Evolutionary conservation across 2,113 vertebrate species (phyloP), one percentile per base, ranked within the genome.

Genomic region (Silurus meridionalis): DNA sequence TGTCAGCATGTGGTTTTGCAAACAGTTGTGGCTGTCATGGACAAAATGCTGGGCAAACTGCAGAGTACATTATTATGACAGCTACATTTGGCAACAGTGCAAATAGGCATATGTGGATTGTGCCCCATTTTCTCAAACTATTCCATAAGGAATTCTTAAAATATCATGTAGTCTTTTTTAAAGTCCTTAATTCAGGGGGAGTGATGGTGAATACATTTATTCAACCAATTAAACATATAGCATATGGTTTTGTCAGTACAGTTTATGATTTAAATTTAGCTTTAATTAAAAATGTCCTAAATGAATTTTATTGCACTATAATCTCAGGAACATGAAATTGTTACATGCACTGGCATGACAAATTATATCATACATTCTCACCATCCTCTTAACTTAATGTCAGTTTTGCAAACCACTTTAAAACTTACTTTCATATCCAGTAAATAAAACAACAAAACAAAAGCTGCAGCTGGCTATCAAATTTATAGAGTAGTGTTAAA

Each of bases 71-170:
- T 37, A 89, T 67, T 87, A 87, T 60, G 64, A 60, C 69, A 81
- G 75, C 88, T 64, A 83, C 57, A 71, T 85, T 86, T 88, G 82
- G 80, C 28, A 80, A 25, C 72, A 71, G 63, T 61, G 50, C 72
- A 67, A 82, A 75, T 82, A 53, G 60, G 69, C 79, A 72, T 80
- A 78, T 79, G 46, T 58, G 66, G 37, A 15, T 64, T 82, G 61
- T 83, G 78, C 9, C 78, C 69, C 23, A 82, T 61, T 87, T 89
- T 87, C 63, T 79, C 64, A 79, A 69, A 82, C 21, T 6, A 77
- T 57, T 69, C 85, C 85, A 69, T n/a, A n/a, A 87, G 69, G 61
- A 55, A 74, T 83, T 86, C 78, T 63, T 37, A 50, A 87, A 84
- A 83, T 63, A 46, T 82, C 77, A 69, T 85, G 53, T 50, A 2